These are phyloP conservation scores for Erithacus rubecula DNA, from an alignment of 2,797 vertebrate genomes.

Conservation along the genomic window DNA sequence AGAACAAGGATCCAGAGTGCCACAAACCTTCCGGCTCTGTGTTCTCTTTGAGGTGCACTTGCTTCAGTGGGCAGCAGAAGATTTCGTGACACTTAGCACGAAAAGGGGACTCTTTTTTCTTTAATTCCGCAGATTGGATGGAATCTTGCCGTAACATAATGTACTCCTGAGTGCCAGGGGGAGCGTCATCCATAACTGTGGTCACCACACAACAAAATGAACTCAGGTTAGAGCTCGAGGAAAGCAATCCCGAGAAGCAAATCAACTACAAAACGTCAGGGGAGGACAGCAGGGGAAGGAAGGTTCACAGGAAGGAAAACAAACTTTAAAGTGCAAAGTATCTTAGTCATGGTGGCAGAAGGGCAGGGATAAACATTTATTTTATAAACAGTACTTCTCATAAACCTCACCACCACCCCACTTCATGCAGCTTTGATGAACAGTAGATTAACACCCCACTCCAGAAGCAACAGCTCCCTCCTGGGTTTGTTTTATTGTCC, in stretches of 20 bases:
- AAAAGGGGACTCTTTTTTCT: slow-evolving; percentile 99
- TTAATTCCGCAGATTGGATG: slow-evolving; percentile 99
- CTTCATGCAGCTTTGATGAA: slow-evolving; percentile 43
- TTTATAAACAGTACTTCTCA: neutral
- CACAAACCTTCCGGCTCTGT: slow-evolving; percentile 99
- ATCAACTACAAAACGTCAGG: slow-evolving; percentile 63
- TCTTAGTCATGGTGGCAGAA: neutral
- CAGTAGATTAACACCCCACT: neutral
- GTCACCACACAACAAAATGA: slow-evolving; percentile 98
- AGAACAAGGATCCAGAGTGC: slow-evolving; percentile 84
- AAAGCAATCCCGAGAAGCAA: slow-evolving; percentile 65
- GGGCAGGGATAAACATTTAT: neutral
- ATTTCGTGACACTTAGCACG: slow-evolving; percentile 99
- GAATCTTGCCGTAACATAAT: slow-evolving; percentile 99
- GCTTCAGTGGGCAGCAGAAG: slow-evolving; percentile 99
- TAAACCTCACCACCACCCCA: neutral
- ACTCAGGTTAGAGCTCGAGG: slow-evolving; percentile 89
- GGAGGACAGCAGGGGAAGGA: neutral
- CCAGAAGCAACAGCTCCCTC: neutral
- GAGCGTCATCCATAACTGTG: slow-evolving; percentile 99
- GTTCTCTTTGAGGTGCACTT: slow-evolving; percentile 97
- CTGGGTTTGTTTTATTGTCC: neutral
- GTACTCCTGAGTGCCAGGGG: slow-evolving; percentile 99
- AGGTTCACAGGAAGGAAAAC: slow-evolving; percentile 14
- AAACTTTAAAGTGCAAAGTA: neutral